Percentiles rank a stretch among this genome's conserved stretches.
phyloP scores from a whole-genome alignment of 2,888 invertebrate species.

The Taphrorychus bicolor region DNA sequence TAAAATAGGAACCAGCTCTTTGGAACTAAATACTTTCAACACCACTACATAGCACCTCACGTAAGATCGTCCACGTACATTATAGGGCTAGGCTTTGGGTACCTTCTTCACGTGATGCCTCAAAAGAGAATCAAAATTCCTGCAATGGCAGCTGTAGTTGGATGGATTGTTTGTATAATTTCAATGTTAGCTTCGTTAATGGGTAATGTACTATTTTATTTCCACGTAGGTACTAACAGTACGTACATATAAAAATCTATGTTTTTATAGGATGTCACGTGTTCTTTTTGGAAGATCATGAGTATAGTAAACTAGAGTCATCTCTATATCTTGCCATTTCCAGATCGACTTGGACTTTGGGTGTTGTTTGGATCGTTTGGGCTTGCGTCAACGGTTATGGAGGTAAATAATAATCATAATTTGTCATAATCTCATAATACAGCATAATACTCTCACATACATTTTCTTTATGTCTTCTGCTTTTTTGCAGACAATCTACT shows the following conservation, averaged over 20 bases:
- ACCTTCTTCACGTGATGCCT: constrained; percentile 46
- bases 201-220: constrained; percentile 25
- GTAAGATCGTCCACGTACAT: constrained; percentile 55
- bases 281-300: constrained; percentile 52
- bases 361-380: constrained; percentile 63
- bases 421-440: too few relatives aligned
- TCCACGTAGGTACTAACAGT: not conserved
- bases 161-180: constrained; percentile 45
- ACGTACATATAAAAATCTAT: not conserved
- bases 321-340: constrained; percentile 58
- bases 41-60: constrained; percentile 55
- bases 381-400: constrained; percentile 63
- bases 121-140: constrained; percentile 43
- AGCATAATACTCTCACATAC: too few relatives aligned
- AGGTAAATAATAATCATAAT: too few relatives aligned
- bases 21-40: constrained; percentile 47
- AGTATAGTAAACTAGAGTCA: constrained; percentile 53
- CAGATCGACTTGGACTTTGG: constrained; percentile 61
- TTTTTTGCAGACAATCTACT: too few relatives aligned
- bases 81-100: constrained; percentile 54
- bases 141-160: constrained; percentile 40
- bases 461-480: not conserved
- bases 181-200: constrained; percentile 48
- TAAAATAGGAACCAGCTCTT: constrained; percentile 49
- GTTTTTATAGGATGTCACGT: constrained; percentile 46